Evolutionary conservation across 2,888 invertebrate genomes (phyloP), one percentile per base, ranked within the genome.

Genomic region (Rotaria socialis): DNA sequence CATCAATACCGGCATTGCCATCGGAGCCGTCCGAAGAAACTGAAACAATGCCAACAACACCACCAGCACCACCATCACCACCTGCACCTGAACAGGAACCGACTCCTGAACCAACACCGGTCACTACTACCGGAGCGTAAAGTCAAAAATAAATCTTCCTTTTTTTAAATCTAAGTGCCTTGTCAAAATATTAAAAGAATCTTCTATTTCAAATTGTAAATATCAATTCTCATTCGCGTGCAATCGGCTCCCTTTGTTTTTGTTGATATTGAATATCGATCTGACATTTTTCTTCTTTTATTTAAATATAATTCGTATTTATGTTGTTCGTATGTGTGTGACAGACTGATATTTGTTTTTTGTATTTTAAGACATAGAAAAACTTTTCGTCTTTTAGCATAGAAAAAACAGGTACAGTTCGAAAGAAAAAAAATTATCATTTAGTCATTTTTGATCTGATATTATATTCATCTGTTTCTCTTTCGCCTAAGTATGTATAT

Each of bases 361-460:
- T 52, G 14, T 16, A 67, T 19, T 35, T 16, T 67, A 14, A 67
- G 35, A 19, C 11, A 67, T 67, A 41, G 35, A 35, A 35, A 67
- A 16, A 6, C 16, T 35, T 67, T 67, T 67, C 7, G 35, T 35
- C 14, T 35, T 35, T 27, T 67, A 67, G 67, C 35, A 16, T 67
- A 67, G 67, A 67, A 41, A 19, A 67, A 60, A 8, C 67, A 67
- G 24, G 16, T 19, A 41, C 35, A 41, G 35, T 14, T 67, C 35
- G 16, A 67, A 41, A 67, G 67, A 5, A 67, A 27, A 67, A 27
- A 2, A 41, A n/a, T 14, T 24, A 24, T 80, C 35, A 80, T 80
- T 80, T 80, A 80, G 80, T 80, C 80, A 80, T 47, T 47, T 27
- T 80, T 24, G 47, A 80, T 80, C 80, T 80, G 80, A 80, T 80